Conservation (phyloP, 2,888 invertebrate species). For the Alentia gelatinosa region DNA sequence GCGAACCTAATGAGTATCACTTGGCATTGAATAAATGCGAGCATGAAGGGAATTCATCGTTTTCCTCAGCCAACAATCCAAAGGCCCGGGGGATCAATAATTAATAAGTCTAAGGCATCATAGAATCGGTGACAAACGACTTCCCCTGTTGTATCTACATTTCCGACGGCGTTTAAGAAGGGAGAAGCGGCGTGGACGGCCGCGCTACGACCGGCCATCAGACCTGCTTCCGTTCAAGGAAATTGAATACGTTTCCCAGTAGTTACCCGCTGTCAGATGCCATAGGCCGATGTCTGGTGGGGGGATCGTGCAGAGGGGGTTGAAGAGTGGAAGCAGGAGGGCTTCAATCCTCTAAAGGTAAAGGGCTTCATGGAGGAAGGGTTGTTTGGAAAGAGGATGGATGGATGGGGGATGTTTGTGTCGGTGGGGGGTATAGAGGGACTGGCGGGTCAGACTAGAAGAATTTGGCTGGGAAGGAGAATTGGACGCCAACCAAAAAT, state of each 20-base stretch:
- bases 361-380: not conserved
- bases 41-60: too few relatives aligned
- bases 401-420: not conserved
- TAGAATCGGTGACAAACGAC: not conserved
- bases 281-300: not conserved
- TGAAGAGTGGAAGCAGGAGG: not conserved
- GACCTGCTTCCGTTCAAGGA: not conserved
- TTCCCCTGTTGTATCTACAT: constrained; percentile 2
- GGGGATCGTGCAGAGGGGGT: not conserved
- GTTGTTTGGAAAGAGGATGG: not conserved
- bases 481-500: not conserved
- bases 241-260: constrained; percentile 6
- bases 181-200: not conserved
- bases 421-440: too few relatives aligned
- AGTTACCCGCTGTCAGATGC: not conserved
- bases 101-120: not conserved
- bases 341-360: too few relatives aligned
- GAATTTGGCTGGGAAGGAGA: too few relatives aligned
- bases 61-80: not conserved
- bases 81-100: not conserved
- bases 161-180: not conserved
- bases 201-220: not conserved
- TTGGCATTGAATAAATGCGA: too few relatives aligned
- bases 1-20: too few relatives aligned
- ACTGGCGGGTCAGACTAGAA: too few relatives aligned